A percentile compares a stretch with the other conserved stretches of the same genome.
phyloP scores from a whole-genome alignment of 1,140 invertebrate species.

The Mya arenaria region DNA sequence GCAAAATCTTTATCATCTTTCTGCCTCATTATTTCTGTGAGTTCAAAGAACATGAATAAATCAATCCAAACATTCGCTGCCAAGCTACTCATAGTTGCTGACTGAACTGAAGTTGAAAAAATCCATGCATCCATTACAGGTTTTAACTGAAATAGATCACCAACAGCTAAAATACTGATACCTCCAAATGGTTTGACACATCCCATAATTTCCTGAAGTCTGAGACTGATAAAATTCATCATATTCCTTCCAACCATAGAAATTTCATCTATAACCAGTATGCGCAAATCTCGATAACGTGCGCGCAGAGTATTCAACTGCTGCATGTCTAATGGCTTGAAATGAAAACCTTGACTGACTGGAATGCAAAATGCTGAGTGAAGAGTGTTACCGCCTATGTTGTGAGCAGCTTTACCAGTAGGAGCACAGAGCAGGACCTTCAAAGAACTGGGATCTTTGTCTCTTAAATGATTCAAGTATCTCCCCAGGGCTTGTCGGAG shows the following conservation, averaged over 20 bases:
- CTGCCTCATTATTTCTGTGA: constrained; percentile 63
- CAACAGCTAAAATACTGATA: constrained; percentile 57
- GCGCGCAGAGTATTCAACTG: constrained; percentile 50
- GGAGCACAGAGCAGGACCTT: constrained; percentile 57
- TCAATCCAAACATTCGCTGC: constrained; percentile 64
- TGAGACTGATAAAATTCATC: constrained; percentile 52
- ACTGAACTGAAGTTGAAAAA: constrained; percentile 9
- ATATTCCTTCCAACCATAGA: constrained; percentile 56
- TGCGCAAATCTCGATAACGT: constrained; percentile 17
- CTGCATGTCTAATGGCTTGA: constrained; percentile 56
- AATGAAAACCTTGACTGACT: constrained; percentile 46
- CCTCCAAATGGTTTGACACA: constrained; percentile 47
- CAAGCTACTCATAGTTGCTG: constrained; percentile 13
- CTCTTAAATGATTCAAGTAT: constrained; percentile 23
- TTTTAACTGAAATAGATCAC: constrained; percentile 59
- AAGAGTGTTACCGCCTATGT: constrained; percentile 53
- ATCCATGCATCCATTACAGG: constrained; percentile 54
- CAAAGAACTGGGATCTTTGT: constrained; percentile 12
- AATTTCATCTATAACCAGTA: constrained; percentile 58
- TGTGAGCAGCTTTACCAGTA: constrained; percentile 64
- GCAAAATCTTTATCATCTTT: constrained; percentile 63
- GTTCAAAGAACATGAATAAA: constrained; percentile 62
- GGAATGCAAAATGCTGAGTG: constrained; percentile 60
- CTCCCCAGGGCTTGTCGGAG: constrained; percentile 52
- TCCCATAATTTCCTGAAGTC: constrained; percentile 54